phyloP scores from a whole-genome alignment of 2,113 vertebrate genomes.

The Gymnorhina tibicen region DNA sequence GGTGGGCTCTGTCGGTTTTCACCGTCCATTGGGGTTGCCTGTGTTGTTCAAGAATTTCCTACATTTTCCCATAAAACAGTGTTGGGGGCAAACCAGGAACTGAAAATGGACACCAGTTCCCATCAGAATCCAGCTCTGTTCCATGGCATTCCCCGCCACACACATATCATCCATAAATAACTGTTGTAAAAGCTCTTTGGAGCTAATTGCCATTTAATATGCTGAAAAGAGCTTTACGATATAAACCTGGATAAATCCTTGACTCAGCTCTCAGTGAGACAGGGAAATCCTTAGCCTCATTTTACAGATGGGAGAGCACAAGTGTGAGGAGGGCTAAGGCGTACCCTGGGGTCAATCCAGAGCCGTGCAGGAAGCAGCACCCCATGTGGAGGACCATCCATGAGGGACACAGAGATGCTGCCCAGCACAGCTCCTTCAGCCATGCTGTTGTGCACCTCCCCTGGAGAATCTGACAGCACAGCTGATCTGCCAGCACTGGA shows the following conservation, averaged over 20 bases:
- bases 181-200: not conserved
- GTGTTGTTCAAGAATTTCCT: not conserved
- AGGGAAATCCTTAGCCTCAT: not conserved
- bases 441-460: not conserved
- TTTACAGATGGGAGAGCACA: not conserved
- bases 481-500: constrained; percentile 13
- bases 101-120: not conserved
- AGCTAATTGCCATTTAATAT: not conserved
- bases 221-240: not conserved
- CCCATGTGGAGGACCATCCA: not conserved
- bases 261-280: not conserved
- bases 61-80: not conserved
- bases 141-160: not conserved
- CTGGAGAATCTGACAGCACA: not conserved
- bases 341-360: not conserved
- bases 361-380: not conserved
- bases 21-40: not conserved
- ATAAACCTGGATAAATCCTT: not conserved
- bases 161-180: not conserved
- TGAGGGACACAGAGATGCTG: not conserved
- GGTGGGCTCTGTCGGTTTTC: rapidly evolving
- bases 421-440: not conserved
- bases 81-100: not conserved
- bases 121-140: not conserved
- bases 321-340: not conserved